Conservation (phyloP, 2,113 vertebrate genomes). For the Cepphus grylle region DNA sequence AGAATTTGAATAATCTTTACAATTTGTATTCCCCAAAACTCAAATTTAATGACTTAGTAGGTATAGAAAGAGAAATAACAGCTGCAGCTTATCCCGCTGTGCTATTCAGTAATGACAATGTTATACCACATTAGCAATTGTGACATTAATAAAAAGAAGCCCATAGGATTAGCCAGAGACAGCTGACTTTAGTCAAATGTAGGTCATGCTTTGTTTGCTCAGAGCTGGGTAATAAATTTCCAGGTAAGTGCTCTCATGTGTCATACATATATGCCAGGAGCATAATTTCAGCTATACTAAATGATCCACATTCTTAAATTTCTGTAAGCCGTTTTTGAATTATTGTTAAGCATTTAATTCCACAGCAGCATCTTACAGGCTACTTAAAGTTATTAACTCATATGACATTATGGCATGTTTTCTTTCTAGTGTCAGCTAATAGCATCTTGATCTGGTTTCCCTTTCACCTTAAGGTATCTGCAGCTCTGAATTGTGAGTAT, state of each 20-base stretch:
- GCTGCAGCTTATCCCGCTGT: constrained; percentile 75
- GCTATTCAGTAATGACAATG: constrained; percentile 79
- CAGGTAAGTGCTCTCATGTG: constrained; percentile 82
- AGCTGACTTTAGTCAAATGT: constrained; percentile 84
- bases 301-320: constrained; percentile 77
- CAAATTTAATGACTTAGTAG: constrained; percentile 78
- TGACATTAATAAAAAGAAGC: constrained; percentile 84
- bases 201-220: constrained; percentile 83
- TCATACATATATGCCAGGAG: constrained; percentile 75
- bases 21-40: constrained; percentile 77
- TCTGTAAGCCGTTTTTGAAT: constrained; percentile 75
- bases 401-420: constrained; percentile 69
- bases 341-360: constrained; percentile 81
- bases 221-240: constrained; percentile 80
- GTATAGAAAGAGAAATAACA: constrained; percentile 76
- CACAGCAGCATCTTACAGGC: constrained; percentile 68
- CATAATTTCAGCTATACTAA: constrained; percentile 75
- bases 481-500: constrained; percentile 48
- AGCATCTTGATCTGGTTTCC: constrained; percentile 67
- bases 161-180: constrained; percentile 79
- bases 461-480: constrained; percentile 65
- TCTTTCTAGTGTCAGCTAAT: constrained; percentile 69
- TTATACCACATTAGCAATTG: constrained; percentile 81
- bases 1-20: constrained; percentile 79
- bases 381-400: constrained; percentile 79